Evolutionary conservation across 2,797 vertebrate genomes (phyloP).

Genomic region (Melanotaenia pygmaea): DNA sequence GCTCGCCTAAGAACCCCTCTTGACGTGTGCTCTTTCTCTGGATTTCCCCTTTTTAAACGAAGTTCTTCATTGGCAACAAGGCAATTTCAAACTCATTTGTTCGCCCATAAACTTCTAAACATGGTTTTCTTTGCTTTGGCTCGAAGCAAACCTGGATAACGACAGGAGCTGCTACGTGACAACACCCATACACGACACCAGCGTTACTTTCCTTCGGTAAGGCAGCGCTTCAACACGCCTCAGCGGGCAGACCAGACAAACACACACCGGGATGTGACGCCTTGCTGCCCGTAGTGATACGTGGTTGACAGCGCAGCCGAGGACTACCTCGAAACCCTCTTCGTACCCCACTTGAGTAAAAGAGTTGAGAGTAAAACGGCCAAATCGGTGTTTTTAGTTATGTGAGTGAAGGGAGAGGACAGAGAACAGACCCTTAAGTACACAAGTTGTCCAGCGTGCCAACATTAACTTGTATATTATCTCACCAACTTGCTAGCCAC

Average conservation of each 20-base stretch:
- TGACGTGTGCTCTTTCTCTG: slow-evolving; percentile 36
- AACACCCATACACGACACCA: slow-evolving; percentile 63
- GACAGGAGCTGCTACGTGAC: slow-evolving; percentile 64
- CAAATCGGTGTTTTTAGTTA: background rate
- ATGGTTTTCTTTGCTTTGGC: slow-evolving; percentile 73
- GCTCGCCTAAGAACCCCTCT: slow-evolving; percentile 59
- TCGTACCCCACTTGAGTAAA: background rate
- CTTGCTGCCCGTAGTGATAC: slow-evolving; percentile 13
- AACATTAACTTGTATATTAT: slow-evolving; percentile 48
- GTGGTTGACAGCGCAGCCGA: slow-evolving; percentile 34
- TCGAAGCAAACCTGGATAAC: slow-evolving; percentile 82
- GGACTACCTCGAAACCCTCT: background rate
- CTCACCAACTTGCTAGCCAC: slow-evolving; percentile 55
- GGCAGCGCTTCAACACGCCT: slow-evolving; percentile 42
- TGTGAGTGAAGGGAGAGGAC: background rate
- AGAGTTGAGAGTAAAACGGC: background rate
- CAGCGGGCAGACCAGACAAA: slow-evolving; percentile 27
- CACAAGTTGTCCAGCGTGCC: slow-evolving; percentile 38
- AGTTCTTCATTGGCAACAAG: slow-evolving; percentile 30
- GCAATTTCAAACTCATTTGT: slow-evolving; percentile 10
- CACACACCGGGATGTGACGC: slow-evolving; percentile 35
- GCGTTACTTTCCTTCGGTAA: slow-evolving; percentile 63
- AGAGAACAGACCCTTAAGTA: slow-evolving; percentile 12
- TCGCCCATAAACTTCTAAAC: slow-evolving; percentile 49
- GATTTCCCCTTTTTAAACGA: slow-evolving; percentile 27